phyloP scores from a whole-genome alignment of 2,113 vertebrate species.

The Tautogolabrus adspersus region DNA sequence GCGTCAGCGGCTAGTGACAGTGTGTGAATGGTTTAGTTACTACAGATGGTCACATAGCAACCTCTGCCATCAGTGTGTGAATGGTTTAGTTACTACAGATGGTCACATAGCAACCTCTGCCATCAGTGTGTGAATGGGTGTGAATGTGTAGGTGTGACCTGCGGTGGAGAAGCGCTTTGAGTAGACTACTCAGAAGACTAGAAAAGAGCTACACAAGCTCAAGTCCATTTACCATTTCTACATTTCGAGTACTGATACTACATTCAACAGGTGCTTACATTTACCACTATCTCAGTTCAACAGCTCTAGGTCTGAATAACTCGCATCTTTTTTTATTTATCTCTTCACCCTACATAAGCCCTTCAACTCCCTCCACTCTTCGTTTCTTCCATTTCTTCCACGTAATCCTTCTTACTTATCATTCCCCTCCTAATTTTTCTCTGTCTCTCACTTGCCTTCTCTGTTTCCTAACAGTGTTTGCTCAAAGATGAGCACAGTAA shows the following conservation, averaged over 20 bases:
- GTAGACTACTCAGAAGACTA: too few species aligned
- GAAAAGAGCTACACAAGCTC: too few species aligned
- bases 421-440: conserved; percentile 24
- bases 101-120: too few species aligned
- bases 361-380: conserved; percentile 19
- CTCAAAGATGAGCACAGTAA: conserved; percentile 57
- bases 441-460: conserved; percentile 35
- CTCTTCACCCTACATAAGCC: background rate
- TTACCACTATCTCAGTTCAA: conserved; percentile 21
- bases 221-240: background rate
- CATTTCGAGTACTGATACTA: background rate
- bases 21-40: too few species aligned
- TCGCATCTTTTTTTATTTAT: background rate
- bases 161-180: too few species aligned
- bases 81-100: too few species aligned
- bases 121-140: too few species aligned
- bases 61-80: too few species aligned
- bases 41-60: too few species aligned
- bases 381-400: conserved; percentile 6
- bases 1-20: too few species aligned
- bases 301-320: conserved; percentile 8
- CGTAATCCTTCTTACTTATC: conserved; percentile 37
- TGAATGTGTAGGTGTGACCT: too few species aligned
- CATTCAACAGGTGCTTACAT: conserved; percentile 46
- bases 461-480: conserved; percentile 70